Percentiles rank a stretch among this genome's conserved stretches.
These are phyloP conservation scores for Mesocricetus auratus DNA, from an alignment of 2,113 vertebrate genomes.

Conservation along the genomic window DNA sequence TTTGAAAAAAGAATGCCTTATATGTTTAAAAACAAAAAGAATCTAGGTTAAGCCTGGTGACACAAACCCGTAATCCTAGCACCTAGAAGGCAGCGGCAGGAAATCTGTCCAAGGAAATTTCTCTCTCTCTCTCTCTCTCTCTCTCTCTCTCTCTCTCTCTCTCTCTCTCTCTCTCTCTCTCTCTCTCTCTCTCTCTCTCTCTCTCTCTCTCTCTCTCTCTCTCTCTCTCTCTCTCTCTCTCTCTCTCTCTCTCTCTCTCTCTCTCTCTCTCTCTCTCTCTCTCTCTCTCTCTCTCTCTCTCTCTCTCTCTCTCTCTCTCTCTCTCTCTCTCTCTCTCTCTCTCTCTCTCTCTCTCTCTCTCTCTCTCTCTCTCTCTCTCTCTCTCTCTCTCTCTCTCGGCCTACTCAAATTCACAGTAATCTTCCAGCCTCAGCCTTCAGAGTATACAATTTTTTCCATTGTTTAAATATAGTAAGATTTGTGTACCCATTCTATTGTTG, in stretches of 20 bases:
- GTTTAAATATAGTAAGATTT: background rate
- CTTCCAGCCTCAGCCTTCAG: background rate
- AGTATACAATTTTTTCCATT: background rate
- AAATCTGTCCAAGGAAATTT: background rate
- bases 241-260: background rate
- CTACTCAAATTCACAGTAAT: background rate
- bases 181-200: background rate
- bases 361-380: no score
- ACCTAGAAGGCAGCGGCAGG: background rate
- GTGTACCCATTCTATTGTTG: background rate
- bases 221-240: background rate
- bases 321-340: no score
- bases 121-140: background rate
- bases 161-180: no score
- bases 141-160: background rate
- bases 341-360: background rate
- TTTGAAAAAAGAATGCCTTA: conserved; percentile 31
- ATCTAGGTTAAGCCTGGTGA: background rate
- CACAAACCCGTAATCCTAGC: background rate
- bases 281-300: no score
- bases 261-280: background rate
- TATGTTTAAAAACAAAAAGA: conserved; percentile 51
- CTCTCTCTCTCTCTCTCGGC: background rate
- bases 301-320: background rate
- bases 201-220: rapidly evolving